Base-by-base conservation (phyloP, 2,888 invertebrate species). In the Arenicola marina region DNA sequence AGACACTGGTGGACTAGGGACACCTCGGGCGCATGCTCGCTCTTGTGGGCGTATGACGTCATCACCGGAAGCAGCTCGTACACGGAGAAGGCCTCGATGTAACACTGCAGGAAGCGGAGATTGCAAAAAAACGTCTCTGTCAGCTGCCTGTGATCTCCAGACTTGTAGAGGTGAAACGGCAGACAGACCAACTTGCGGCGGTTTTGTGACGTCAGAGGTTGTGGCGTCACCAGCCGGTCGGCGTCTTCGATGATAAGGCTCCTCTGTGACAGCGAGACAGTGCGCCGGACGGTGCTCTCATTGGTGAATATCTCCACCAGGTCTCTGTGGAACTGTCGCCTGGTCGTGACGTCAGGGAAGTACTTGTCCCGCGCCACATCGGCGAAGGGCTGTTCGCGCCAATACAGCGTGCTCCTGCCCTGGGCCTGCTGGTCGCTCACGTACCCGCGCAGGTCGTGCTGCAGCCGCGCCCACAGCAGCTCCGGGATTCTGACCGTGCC, bases 1-100 rank as follows among this genome's bases (percentile, higher is more conserved):
- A 53, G 24, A 11, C 29, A 28, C 15, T 53, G 15, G 29, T 53
- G 53, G 7, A 53, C 18, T 11, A 29, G 29, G 4, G 15, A 18
- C 21, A 53, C 18, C 4, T 53, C 53, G n/a, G n/a, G n/a, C n/a
- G n/a, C n/a, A n/a, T n/a, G n/a, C n/a, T n/a, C n/a, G n/a, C n/a
- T n/a, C n/a, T n/a, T n/a, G n/a, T n/a, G n/a, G n/a, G n/a, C n/a
- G n/a, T n/a, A n/a, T n/a, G n/a, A n/a, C n/a, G n/a, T n/a, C n/a
- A n/a, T n/a, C n/a, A n/a, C n/a, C n/a, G n/a, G n/a, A n/a, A 93
- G 59, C 1, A 79, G 90, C 69, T 70, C 55, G 88, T 87, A 48
- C 85, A 83, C 43, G 11, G 76, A 74, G 51, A 70, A 71, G 2
- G 73, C 72, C 33, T 67, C 53, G 28, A 79, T 71, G 53, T 68